Conservation (phyloP, 1,140 invertebrate genomes). For the Chironomus tepperi region DNA sequence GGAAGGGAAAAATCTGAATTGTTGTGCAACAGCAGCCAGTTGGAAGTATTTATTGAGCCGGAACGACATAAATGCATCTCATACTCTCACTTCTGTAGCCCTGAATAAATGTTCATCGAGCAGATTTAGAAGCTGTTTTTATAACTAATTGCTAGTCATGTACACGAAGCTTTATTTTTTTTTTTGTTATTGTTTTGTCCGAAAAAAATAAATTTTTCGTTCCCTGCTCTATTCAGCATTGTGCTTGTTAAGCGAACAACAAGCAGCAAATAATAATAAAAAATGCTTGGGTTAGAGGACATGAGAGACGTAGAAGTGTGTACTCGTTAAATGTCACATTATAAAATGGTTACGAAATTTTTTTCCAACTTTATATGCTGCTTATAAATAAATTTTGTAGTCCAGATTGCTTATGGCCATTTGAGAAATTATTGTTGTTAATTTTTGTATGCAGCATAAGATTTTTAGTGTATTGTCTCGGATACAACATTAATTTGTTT, state of each 20-base stretch:
- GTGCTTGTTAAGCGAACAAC: not conserved
- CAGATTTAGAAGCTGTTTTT: not conserved
- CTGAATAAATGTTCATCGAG: constrained; percentile 19
- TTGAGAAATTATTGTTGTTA: too few species aligned
- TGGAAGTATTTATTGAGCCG: not conserved
- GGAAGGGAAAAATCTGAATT: too few species aligned
- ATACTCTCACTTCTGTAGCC: not conserved
- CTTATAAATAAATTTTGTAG: too few species aligned
- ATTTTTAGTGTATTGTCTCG: too few species aligned
- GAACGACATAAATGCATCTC: not conserved
- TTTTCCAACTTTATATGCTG: not conserved
- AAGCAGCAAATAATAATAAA: too few species aligned
- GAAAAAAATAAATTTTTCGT: not conserved
- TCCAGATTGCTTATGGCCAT: too few species aligned
- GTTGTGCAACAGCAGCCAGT: not conserved
- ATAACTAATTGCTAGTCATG: constrained; percentile 13
- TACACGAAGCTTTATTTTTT: not conserved
- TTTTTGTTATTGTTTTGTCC: not conserved
- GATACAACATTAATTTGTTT: too few species aligned
- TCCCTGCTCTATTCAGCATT: not conserved
- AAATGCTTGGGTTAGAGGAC: not conserved
- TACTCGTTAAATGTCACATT: constrained; percentile 16
- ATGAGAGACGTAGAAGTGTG: not conserved
- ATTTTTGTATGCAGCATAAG: too few species aligned
- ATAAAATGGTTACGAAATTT: not conserved